Percentiles rank a stretch among this genome's conserved stretches.
Evolutionary conservation across 2,113 vertebrate species (phyloP).

Genomic region (Rhabdomys dilectus): DNA sequence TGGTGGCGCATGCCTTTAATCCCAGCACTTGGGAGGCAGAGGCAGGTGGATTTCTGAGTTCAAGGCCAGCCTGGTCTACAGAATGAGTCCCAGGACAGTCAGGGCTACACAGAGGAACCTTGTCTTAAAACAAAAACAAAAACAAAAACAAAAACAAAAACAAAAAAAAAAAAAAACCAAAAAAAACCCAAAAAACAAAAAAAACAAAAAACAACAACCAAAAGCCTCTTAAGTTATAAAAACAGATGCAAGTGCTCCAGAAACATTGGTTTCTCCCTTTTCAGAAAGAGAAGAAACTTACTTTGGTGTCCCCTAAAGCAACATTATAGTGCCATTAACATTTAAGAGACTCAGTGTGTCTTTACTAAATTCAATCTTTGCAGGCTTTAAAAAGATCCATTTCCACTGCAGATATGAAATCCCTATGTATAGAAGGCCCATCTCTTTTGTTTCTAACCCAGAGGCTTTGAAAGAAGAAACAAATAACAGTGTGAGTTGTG

Average conservation of each 20-base stretch:
- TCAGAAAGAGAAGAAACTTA: background rate
- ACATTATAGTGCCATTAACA: background rate
- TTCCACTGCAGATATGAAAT: background rate
- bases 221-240: background rate
- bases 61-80: no score
- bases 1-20: no score
- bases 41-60: no score
- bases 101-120: no score
- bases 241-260: background rate
- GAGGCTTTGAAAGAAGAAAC: constrained; percentile 25
- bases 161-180: no score
- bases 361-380: background rate
- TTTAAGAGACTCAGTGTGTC: background rate
- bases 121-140: no score
- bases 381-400: background rate
- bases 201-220: no score
- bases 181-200: no score
- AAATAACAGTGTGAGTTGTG: background rate
- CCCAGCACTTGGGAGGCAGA: no score
- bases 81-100: no score
- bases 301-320: background rate
- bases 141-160: no score
- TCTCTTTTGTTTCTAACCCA: background rate
- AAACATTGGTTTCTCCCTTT: constrained; percentile 40
- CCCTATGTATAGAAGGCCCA: background rate